phyloP scores from a whole-genome alignment of 2,888 invertebrate genomes.

The Malthinus flaveolus region DNA sequence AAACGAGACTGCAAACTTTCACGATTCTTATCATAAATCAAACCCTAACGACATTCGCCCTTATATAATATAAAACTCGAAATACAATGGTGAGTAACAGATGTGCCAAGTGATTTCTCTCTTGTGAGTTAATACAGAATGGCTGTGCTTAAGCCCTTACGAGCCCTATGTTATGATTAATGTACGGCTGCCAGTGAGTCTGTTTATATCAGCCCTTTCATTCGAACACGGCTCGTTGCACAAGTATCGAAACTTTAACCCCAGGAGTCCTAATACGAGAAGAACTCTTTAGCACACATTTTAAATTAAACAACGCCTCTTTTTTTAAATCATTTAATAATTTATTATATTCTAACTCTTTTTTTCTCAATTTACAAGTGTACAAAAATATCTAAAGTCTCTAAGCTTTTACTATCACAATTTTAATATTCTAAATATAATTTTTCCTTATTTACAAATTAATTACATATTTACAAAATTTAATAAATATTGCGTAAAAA shows the following conservation, averaged over 20 bases:
- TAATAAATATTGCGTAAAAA: slow-evolving; percentile 1
- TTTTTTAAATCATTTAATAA: slow-evolving; percentile 10
- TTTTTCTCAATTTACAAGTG: slow-evolving; percentile 34
- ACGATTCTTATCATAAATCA: slow-evolving; percentile 25
- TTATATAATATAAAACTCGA: slow-evolving; percentile 32
- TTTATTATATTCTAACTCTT: slow-evolving; percentile 19
- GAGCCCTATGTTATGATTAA: slow-evolving; percentile 52
- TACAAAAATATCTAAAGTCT: slow-evolving; percentile 54
- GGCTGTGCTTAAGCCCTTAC: slow-evolving; percentile 47
- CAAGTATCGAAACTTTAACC: slow-evolving; percentile 55
- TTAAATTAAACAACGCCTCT: neutral
- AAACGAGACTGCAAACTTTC: slow-evolving; percentile 13
- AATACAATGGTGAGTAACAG: slow-evolving; percentile 40
- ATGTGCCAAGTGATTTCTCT: slow-evolving; percentile 40
- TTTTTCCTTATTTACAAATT: neutral
- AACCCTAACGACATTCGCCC: slow-evolving; percentile 29
- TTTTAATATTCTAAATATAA: slow-evolving; percentile 43
- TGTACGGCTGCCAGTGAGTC: slow-evolving; percentile 48
- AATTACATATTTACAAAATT: slow-evolving; percentile 3
- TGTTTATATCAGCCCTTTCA: slow-evolving; percentile 52
- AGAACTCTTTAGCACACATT: slow-evolving; percentile 11
- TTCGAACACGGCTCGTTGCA: slow-evolving; percentile 52
- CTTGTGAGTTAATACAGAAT: slow-evolving; percentile 42
- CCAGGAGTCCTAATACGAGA: slow-evolving; percentile 40
- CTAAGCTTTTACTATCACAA: slow-evolving; percentile 51